A percentile compares a stretch with the other conserved stretches of the same genome.
Evolutionary conservation across 2,888 invertebrate species (phyloP).

Genomic region (Salticus scenicus): DNA sequence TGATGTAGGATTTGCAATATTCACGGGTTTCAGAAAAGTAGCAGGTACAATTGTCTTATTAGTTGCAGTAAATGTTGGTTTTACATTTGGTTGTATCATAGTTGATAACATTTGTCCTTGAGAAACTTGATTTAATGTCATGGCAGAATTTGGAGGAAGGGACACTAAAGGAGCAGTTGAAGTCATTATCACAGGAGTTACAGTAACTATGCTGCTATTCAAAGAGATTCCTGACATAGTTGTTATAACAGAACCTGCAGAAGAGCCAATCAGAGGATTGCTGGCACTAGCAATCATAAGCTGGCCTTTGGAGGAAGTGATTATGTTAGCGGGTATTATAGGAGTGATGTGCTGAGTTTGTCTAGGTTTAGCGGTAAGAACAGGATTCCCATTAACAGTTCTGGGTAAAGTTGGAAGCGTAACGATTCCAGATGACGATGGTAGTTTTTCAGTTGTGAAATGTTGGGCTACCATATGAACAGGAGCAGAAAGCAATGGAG

Average conservation of each 20-base stretch:
- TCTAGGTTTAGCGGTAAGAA: conserved; percentile 42
- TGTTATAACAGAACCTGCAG: conserved; percentile 45
- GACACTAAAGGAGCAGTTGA: conserved; percentile 51
- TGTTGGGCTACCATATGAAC: conserved; percentile 62
- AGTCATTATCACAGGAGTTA: conserved; percentile 59
- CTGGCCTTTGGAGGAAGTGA: conserved; percentile 50
- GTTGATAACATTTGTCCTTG: conserved; percentile 47
- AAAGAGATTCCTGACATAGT: conserved; percentile 58
- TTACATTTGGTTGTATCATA: conserved; percentile 48
- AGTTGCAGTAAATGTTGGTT: conserved; percentile 16
- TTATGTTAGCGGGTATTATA: conserved; percentile 41
- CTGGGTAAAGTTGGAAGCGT: conserved; percentile 36
- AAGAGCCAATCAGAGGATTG: conserved; percentile 32
- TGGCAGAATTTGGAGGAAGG: conserved; percentile 34
- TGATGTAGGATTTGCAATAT: conserved; percentile 31
- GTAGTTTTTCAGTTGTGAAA: conserved; percentile 61
- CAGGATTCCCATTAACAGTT: conserved; percentile 32
- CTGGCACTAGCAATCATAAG: conserved; percentile 57
- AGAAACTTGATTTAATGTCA: conserved; percentile 45
- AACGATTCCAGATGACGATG: conserved; percentile 36
- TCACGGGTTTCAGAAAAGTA: conserved; percentile 46
- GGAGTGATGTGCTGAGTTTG: conserved; percentile 50
- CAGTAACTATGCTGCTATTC: conserved; percentile 55
- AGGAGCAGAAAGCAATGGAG: conserved; percentile 54
- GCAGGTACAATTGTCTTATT: conserved; percentile 40